Conservation (phyloP, 35 echinoderm and acorn worm species). For the Ophioderma brevispina region DNA sequence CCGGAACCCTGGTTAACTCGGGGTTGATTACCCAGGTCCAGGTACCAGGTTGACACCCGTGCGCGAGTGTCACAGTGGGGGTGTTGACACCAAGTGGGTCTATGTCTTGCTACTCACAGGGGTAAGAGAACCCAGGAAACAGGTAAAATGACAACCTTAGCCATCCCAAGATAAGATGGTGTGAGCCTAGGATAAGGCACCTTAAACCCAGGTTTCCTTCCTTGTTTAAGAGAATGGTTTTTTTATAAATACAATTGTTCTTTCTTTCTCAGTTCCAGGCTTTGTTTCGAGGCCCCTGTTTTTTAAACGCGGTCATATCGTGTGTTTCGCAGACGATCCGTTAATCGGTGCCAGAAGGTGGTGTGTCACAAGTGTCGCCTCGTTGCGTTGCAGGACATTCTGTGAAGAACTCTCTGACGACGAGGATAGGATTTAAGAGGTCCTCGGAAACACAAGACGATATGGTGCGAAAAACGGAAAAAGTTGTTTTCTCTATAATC, state of each 20-base stretch:
- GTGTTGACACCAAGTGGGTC: too few relatives aligned
- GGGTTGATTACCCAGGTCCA: too few relatives aligned
- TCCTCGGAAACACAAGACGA: background rate
- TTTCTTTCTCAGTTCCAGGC: constrained; percentile 63
- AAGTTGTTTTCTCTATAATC: background rate
- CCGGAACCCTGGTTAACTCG: too few relatives aligned
- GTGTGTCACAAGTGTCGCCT: constrained; percentile 82
- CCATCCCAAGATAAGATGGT: too few relatives aligned
- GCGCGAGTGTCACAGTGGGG: too few relatives aligned
- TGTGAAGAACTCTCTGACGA: constrained; percentile 45
- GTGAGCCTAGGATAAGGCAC: too few relatives aligned
- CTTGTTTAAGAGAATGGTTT: too few relatives aligned
- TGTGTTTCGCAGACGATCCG: constrained; percentile 79
- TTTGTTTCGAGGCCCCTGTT: constrained; percentile 70
- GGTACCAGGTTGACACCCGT: too few relatives aligned
- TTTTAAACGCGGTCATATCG: constrained; percentile 50
- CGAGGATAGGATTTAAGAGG: background rate
- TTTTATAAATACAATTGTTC: background rate
- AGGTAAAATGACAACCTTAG: too few relatives aligned
- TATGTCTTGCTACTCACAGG: too few relatives aligned
- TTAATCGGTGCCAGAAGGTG: constrained; percentile 78
- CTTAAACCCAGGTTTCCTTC: too few relatives aligned
- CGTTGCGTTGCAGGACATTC: constrained; percentile 67
- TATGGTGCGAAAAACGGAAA: background rate
- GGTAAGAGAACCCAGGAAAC: too few relatives aligned